Conservation (phyloP, 2,797 vertebrate species). For the Pempheris klunzingeri region DNA sequence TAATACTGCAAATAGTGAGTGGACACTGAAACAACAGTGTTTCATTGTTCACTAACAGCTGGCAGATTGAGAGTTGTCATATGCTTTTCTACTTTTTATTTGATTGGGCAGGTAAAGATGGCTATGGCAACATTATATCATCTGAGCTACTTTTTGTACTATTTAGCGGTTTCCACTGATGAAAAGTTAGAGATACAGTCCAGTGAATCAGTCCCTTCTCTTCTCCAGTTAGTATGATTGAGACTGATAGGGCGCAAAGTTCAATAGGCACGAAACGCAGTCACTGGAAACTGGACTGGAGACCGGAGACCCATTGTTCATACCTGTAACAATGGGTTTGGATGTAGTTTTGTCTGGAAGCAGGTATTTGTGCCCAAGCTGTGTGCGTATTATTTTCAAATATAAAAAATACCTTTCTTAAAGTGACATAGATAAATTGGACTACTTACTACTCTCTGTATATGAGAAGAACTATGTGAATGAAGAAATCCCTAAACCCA, state of each 20-base stretch:
- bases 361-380: not conserved
- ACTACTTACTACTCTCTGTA: not conserved
- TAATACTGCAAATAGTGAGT: not conserved
- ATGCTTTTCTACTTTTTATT: not conserved
- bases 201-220: slow-evolving; percentile 29
- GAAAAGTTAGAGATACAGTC: slow-evolving; percentile 37
- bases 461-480: not conserved
- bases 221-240: slow-evolving; percentile 33
- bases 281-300: slow-evolving; percentile 18
- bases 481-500: not conserved
- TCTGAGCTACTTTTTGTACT: not conserved
- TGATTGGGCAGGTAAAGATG: not conserved
- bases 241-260: slow-evolving; percentile 37
- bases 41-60: not conserved
- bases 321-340: not conserved
- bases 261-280: slow-evolving; percentile 22
- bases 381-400: not conserved
- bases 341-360: not conserved
- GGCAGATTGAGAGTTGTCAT: no score
- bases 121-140: not conserved
- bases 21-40: not conserved
- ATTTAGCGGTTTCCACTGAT: slow-evolving; percentile 9
- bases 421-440: slow-evolving; percentile 12
- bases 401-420: not conserved
- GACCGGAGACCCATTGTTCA: not conserved